Evolutionary conservation across 2,888 invertebrate species (phyloP), one percentile per base, ranked within the genome.

Genomic region (Heliconius cydno): DNA sequence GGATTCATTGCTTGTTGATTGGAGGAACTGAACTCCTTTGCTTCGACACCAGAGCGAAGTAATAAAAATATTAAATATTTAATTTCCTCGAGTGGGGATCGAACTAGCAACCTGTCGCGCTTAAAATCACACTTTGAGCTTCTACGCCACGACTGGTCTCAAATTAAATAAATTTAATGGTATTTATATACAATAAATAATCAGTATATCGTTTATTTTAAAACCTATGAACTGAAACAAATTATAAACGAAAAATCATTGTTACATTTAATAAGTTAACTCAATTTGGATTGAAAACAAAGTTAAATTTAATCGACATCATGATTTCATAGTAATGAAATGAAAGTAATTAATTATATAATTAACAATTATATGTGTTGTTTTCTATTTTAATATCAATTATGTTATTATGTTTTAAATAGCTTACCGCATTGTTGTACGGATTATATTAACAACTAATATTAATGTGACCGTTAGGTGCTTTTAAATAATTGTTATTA

Each of bases 351-450:
- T 73, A n/a, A 57, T 34, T 57, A 34, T n/a, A 57, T 34, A 57
- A 52, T 73, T 34, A 73, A 57, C 72, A 73, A 57, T 30, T 72
- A 52, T 52, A 30, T 22, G 6, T 30, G 22, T 57, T 30, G 30
- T 72, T 72, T 57, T 73, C 57, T 73, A 57, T 73, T 73, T 73
- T 73, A 30, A 73, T 73, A 73, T 34, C 72, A 73, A 60, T 73
- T 57, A 73, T 57, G 30, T 3, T 34, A 30, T 72, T 57, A 25
- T 70, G 6, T 13, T n/a, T 73, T 73, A 15, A 57, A 34, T 22
- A 6, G 34, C 7, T 73, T 73, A 73, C 30, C 57, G 13, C 22
- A 34, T 34, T 19, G 30, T 57, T n/a, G 57, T 22, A 73, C 65
- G 12, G 7, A 73, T 22, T 52, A 30, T 60, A 73, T 34, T 73